phyloP scores from a whole-genome alignment of 2,797 vertebrate genomes.

The Ceryle rudis region DNA sequence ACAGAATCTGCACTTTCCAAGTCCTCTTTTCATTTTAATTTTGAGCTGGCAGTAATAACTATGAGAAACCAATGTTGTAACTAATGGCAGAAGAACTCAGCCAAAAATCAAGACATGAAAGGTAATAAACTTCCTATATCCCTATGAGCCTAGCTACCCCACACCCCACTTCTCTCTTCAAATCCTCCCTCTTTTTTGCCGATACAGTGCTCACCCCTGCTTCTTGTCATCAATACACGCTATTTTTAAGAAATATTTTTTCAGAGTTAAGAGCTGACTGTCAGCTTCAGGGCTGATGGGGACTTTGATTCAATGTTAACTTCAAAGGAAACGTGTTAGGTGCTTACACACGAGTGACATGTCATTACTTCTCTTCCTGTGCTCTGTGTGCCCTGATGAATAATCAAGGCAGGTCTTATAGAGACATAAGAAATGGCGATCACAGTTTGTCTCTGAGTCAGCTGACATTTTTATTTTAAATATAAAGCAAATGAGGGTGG shows the following conservation, averaged over 20 bases:
- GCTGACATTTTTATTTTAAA: constrained; percentile 52
- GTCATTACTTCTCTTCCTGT: background rate
- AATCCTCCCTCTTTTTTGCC: background rate
- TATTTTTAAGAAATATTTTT: background rate
- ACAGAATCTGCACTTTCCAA: constrained; percentile 24
- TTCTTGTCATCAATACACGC: background rate
- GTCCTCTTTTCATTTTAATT: constrained; percentile 4
- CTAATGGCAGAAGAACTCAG: constrained; percentile 7
- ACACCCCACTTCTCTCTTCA: background rate
- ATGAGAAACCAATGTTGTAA: background rate
- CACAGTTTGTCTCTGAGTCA: constrained; percentile 50
- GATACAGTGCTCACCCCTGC: background rate
- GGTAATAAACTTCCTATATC: background rate
- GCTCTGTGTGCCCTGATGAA: constrained; percentile 14
- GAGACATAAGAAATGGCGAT: background rate
- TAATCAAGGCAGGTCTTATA: constrained; percentile 43
- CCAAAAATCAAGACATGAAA: constrained; percentile 5
- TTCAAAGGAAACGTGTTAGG: constrained; percentile 30
- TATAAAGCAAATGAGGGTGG: constrained; percentile 46
- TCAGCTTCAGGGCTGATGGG: background rate
- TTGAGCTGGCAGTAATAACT: constrained; percentile 8
- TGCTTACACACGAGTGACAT: background rate
- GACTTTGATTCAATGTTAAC: constrained; percentile 21
- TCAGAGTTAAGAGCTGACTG: background rate
- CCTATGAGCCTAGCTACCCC: background rate